These are phyloP conservation scores for Metopolophium dirhodum DNA, from an alignment of 1,140 invertebrate genomes.

Conservation along the genomic window DNA sequence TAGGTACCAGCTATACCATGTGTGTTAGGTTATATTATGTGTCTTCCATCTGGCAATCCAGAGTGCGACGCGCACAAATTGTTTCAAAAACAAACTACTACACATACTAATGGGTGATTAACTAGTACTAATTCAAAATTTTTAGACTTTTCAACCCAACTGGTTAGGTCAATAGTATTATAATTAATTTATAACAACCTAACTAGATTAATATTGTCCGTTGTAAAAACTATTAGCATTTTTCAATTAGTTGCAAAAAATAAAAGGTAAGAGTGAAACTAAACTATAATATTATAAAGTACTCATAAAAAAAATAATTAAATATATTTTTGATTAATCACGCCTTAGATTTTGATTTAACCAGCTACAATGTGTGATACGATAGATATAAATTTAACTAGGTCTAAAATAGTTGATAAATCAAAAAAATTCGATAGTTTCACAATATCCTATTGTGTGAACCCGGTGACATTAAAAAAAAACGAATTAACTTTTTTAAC, in stretches of 20 bases:
- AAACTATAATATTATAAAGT: no score
- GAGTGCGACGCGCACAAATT: not conserved
- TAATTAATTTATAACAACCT: not conserved
- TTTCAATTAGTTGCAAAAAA: not conserved
- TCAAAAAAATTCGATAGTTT: no score
- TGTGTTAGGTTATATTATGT: no score
- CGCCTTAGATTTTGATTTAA: no score
- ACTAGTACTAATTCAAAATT: not conserved
- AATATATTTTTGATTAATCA: not conserved
- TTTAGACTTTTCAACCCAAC: not conserved
- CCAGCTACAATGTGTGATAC: no score
- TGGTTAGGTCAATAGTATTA: no score
- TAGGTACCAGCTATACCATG: not conserved
- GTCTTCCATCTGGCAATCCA: not conserved
- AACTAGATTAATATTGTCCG: not conserved
- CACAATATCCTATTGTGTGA: not conserved
- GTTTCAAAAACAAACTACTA: no score
- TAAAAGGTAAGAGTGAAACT: not conserved
- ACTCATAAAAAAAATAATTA: not conserved
- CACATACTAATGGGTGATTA: no score
- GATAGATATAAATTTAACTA: no score
- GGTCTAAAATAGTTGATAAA: no score
- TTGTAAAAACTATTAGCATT: not conserved
- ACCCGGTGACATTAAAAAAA: no score
- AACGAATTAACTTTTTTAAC: no score